Evolutionary conservation across 1,140 invertebrate species (phyloP), one percentile per base, ranked within the genome.

Genomic region (Pygmarrhopalites habei): DNA sequence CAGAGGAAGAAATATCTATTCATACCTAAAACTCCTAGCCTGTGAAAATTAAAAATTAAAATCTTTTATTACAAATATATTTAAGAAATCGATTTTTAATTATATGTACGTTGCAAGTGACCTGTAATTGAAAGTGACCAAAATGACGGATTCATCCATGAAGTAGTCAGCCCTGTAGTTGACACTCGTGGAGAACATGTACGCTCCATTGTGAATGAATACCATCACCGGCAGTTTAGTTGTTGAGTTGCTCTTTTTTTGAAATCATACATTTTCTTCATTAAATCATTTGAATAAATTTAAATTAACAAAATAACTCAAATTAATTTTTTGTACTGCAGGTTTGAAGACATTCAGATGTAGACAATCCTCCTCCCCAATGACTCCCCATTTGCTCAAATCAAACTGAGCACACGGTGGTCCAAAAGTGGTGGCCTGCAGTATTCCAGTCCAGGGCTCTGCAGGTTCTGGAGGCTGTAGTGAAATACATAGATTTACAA

Each of bases 381-480:
- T 21, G 15, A 65, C 25, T 28, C n/a, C 7, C 15, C 21, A 14
- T 15, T 30, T 14, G 12, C 21, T 15, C 15, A 60, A 10, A 35
- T 49, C 35, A 46, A 51, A 76, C 68, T 79, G 77, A 7, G 78
- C 39, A 64, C 79, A 80, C 1, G 62, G 49, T 30, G 72, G 67
- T 1, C 75, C 73, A 56, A 70, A 72, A 62, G 74, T 74, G 0
- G 71, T 77, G 4, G 77, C 78, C 1, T 74, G 57, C 57, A 78
- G 64, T 35, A 76, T 73, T 3, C 78, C 79, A 4, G 53, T 29
- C 77, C 78, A 80, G 57, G 74, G 59, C 30, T 71, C 65, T 21
- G 75, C 28, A 26, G 71, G 70, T 69, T 76, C 72, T 15, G 77
- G 75, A 21, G 57, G 30, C 64, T 60, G 28, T 35, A 35, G 32